Percentiles rank a stretch among this genome's conserved stretches.
phyloP scores from a whole-genome alignment of 2,113 vertebrate species.

The Platichthys flesus region DNA sequence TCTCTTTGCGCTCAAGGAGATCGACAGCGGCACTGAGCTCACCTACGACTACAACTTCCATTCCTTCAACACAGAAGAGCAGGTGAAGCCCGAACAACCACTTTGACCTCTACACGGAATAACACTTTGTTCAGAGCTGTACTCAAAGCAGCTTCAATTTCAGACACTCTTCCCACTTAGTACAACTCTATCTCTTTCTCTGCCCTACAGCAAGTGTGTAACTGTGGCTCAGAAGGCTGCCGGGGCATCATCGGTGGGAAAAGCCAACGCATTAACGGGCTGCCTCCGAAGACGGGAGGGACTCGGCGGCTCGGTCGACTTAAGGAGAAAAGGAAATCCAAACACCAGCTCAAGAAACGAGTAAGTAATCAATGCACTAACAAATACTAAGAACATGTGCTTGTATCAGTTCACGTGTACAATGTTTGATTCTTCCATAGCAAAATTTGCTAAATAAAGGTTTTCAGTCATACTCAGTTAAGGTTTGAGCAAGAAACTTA shows the following conservation, averaged over 20 bases:
- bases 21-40: slow-evolving; percentile 92
- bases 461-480: not conserved
- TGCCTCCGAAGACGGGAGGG: slow-evolving; percentile 84
- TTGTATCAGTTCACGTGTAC: not conserved
- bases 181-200: not conserved
- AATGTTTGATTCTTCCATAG: not conserved
- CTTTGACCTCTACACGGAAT: not conserved
- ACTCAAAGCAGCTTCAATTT: not conserved
- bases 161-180: not conserved
- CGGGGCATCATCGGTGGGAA: slow-evolving; percentile 98
- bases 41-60: slow-evolving; percentile 99
- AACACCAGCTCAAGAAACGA: slow-evolving; percentile 97
- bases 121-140: not conserved
- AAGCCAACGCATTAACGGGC: slow-evolving; percentile 94
- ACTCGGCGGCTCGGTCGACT: slow-evolving; percentile 88
- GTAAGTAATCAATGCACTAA: slow-evolving; percentile 74
- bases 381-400: not conserved
- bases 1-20: slow-evolving; percentile 94
- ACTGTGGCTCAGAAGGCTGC: slow-evolving; percentile 95
- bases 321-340: slow-evolving; percentile 98
- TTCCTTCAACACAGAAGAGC: slow-evolving; percentile 97
- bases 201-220: slow-evolving; percentile 90
- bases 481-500: not conserved
- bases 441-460: not conserved
- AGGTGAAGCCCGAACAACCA: slow-evolving; percentile 80